Conservation (phyloP, 2,888 invertebrate species). For the Oegoconia quadripuncta region DNA sequence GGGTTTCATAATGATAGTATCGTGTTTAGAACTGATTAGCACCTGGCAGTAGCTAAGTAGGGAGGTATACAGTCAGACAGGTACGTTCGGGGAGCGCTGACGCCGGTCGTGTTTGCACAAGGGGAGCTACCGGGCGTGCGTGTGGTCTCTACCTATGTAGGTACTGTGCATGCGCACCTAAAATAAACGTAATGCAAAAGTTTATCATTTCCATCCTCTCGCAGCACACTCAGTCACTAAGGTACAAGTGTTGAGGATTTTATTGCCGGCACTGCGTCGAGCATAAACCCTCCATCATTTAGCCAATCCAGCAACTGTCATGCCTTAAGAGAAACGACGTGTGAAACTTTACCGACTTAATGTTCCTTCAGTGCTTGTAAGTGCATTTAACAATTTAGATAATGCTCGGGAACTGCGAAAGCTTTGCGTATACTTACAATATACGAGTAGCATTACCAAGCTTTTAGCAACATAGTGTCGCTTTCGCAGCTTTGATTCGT, state of each 20-base stretch:
- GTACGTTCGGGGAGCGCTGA: conserved; percentile 44
- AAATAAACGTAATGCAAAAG: conserved; percentile 13
- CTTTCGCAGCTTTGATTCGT: conserved; percentile 45
- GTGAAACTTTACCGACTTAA: conserved; percentile 39
- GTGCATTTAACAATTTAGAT: conserved; percentile 70
- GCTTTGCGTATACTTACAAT: conserved; percentile 40
- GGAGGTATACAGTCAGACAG: conserved; percentile 49
- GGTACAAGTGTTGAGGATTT: conserved; percentile 14
- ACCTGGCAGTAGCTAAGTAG: conserved; percentile 51
- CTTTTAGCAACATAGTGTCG: conserved; percentile 43
- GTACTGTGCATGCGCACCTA: conserved; percentile 12
- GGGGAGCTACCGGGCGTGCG: conserved; percentile 52
- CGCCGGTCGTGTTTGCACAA: conserved; percentile 62
- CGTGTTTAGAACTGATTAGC: conserved; percentile 68
- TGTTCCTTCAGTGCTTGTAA: conserved; percentile 42
- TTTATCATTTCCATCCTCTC: background rate
- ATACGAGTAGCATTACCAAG: conserved; percentile 34
- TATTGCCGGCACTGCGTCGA: conserved; percentile 15
- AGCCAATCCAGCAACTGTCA: conserved; percentile 29
- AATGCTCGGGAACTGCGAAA: conserved; percentile 50
- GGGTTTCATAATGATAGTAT: conserved; percentile 61
- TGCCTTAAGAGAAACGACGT: conserved; percentile 35
- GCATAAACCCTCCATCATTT: conserved; percentile 25
- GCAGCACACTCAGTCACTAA: conserved; percentile 1
- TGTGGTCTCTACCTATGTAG: conserved; percentile 58